Evolutionary conservation across 2,113 vertebrate genomes (phyloP).

Genomic region (Equus przewalskii): DNA sequence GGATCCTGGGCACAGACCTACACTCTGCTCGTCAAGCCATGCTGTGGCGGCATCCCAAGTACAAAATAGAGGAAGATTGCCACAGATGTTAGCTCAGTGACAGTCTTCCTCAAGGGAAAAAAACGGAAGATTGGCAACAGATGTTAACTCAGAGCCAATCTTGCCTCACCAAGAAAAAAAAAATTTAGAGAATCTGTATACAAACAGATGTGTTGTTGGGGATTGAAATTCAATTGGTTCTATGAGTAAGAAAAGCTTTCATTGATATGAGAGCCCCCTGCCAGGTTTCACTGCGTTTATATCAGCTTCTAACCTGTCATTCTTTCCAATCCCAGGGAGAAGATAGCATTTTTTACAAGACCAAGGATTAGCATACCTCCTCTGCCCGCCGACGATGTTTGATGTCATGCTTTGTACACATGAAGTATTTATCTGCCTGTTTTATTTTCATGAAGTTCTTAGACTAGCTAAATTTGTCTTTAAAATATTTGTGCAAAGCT

Average conservation of each 20-base stretch:
- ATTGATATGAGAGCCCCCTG: neutral
- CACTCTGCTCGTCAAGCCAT: no score
- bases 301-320: slow-evolving; percentile 60
- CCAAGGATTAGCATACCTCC: slow-evolving; percentile 98
- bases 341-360: slow-evolving; percentile 99
- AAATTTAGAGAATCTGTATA: neutral
- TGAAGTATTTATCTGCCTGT: slow-evolving; percentile 94
- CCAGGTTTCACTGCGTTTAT: neutral
- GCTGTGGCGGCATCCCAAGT: no score
- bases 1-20: no score
- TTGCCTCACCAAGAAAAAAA: neutral
- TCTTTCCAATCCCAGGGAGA: slow-evolving; percentile 93
- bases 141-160: no score
- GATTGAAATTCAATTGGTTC: neutral
- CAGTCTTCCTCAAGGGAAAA: no score
- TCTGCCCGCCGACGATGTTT: slow-evolving; percentile 98
- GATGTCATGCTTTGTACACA: slow-evolving; percentile 91
- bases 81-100: no score
- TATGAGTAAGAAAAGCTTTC: neutral
- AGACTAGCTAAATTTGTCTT: slow-evolving; percentile 91
- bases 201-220: neutral
- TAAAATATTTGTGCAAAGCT: slow-evolving; percentile 89
- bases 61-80: no score
- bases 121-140: no score
- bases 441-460: slow-evolving; percentile 95